phyloP scores from a whole-genome alignment of 2,888 invertebrate species.

The Lochmaea crataegi region DNA sequence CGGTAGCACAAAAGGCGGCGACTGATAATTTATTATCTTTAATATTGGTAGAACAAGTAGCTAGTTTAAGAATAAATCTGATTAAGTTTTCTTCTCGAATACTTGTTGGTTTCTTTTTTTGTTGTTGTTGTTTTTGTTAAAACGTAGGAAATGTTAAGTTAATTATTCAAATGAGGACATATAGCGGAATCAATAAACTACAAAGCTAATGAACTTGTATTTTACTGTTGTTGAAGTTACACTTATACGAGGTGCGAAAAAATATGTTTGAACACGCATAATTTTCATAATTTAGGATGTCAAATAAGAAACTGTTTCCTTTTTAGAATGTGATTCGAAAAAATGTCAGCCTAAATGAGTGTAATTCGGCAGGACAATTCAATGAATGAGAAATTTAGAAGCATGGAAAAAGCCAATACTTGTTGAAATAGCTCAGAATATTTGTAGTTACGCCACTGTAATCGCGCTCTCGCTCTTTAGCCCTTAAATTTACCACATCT shows the following conservation, averaged over 20 bases:
- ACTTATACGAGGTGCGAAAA: background rate
- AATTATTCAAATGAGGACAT: background rate
- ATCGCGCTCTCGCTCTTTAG: no score
- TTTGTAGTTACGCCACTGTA: no score
- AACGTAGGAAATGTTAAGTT: background rate
- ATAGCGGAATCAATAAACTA: background rate
- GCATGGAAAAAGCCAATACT: no score
- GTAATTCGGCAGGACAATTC: no score
- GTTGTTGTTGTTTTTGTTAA: background rate
- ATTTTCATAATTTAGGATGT: no score
- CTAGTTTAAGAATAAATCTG: background rate
- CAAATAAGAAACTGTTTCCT: no score
- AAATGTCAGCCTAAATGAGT: no score
- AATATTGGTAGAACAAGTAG: conserved; percentile 1
- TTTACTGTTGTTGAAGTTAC: background rate
- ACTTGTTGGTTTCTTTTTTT: background rate
- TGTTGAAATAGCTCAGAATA: no score
- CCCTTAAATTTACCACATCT: no score
- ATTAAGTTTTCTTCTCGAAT: background rate
- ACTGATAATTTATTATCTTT: background rate
- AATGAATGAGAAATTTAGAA: no score
- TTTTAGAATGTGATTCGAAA: no score
- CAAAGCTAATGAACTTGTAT: conserved; percentile 2
- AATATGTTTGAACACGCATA: no score
- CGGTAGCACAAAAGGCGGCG: background rate